phyloP scores from a whole-genome alignment of 2,797 vertebrate species.

The Spatula versicolor region DNA sequence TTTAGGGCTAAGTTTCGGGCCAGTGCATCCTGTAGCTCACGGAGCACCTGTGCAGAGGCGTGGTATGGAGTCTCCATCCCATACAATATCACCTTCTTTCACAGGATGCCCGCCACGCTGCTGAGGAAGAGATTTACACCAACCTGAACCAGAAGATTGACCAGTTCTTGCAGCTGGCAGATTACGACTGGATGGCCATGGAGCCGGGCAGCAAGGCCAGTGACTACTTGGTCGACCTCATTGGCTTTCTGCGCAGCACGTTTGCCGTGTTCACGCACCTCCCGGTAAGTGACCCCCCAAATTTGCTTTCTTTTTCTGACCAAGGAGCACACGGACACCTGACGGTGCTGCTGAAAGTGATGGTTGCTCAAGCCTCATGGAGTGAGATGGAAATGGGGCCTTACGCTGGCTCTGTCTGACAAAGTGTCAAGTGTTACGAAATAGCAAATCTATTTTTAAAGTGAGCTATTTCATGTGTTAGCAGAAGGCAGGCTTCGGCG shows the following conservation, averaged over 20 bases:
- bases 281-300: conserved; percentile 83
- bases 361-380: fast-evolving
- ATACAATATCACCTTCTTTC: fast-evolving
- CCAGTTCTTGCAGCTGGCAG: conserved; percentile 95
- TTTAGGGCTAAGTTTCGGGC: fast-evolving
- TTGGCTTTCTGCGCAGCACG: conserved; percentile 93
- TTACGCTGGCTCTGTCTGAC: neutral
- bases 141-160: conserved; percentile 97
- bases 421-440: fast-evolving
- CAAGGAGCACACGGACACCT: fast-evolving
- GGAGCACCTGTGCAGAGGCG: neutral
- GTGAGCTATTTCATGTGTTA: neutral
- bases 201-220: conserved; percentile 83
- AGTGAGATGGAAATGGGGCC: neutral
- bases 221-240: conserved; percentile 92
- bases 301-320: neutral
- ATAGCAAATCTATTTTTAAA: neutral
- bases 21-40: fast-evolving
- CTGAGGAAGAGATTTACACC: conserved; percentile 97
- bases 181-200: conserved; percentile 90
- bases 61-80: neutral
- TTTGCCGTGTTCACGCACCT: conserved; percentile 96
- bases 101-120: conserved; percentile 92
- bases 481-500: neutral
- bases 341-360: neutral